phyloP scores from a whole-genome alignment of 2,888 invertebrate species.

The Melipona beecheii region DNA sequence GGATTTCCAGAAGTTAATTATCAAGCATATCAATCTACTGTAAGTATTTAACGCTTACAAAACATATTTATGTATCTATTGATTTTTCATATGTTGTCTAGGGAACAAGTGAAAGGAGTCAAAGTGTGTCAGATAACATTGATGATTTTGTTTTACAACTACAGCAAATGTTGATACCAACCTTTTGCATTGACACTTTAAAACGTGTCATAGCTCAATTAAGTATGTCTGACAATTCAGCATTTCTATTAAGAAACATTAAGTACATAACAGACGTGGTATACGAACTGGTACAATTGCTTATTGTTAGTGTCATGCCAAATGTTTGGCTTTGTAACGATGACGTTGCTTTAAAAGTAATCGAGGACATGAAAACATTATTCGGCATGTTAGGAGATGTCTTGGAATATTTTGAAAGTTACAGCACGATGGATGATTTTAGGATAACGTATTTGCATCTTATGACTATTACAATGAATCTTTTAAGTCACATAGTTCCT shows the following conservation, averaged over 20 bases:
- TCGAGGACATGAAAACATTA: constrained; percentile 74
- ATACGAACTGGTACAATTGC: constrained; percentile 84
- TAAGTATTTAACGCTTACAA: constrained; percentile 45
- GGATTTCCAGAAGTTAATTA: constrained; percentile 77
- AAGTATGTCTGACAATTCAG: constrained; percentile 68
- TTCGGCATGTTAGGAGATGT: constrained; percentile 87
- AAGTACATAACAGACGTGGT: constrained; percentile 75
- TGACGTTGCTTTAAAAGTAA: constrained; percentile 72
- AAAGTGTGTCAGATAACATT: constrained; percentile 70
- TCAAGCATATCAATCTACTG: constrained; percentile 76
- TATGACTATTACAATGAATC: constrained; percentile 81
- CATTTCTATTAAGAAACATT: constrained; percentile 73
- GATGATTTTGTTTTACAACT: constrained; percentile 82
- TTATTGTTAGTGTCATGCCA: constrained; percentile 85
- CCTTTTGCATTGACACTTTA: constrained; percentile 84
- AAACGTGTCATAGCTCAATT: constrained; percentile 77
- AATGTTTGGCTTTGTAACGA: constrained; percentile 85
- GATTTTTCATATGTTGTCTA: constrained; percentile 35
- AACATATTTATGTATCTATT: not conserved
- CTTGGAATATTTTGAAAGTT: constrained; percentile 74
- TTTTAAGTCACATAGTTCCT: constrained; percentile 83
- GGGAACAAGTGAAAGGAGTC: constrained; percentile 75
- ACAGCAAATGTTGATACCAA: constrained; percentile 84
- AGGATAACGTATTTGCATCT: constrained; percentile 85
- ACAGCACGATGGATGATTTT: constrained; percentile 75